phyloP scores from a whole-genome alignment of 2,797 vertebrate genomes.

The Sternarchorhynchus goeldii region DNA sequence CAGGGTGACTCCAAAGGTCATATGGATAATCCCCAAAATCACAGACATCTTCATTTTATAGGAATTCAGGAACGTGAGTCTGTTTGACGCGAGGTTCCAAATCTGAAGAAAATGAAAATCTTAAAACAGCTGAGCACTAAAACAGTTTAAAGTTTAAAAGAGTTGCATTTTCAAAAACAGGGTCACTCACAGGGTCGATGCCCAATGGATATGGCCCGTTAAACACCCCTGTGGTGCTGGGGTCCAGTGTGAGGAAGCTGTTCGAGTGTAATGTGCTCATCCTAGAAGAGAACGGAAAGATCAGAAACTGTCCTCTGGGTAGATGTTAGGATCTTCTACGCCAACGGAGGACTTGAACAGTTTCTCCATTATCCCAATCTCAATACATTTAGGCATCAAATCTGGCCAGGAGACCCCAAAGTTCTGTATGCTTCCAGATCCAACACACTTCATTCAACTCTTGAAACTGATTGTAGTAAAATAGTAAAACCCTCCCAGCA shows the following conservation, averaged over 20 bases:
- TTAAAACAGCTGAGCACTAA: background rate
- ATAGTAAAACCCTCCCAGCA: too few relatives aligned
- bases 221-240: constrained; percentile 86
- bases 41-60: constrained; percentile 99
- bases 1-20: constrained; percentile 90
- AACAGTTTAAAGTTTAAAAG: too few relatives aligned
- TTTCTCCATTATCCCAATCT: too few relatives aligned
- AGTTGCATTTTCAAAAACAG: background rate
- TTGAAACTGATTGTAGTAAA: too few relatives aligned
- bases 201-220: constrained; percentile 90
- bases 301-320: too few relatives aligned
- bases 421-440: too few relatives aligned
- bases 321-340: too few relatives aligned
- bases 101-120: constrained; percentile 75
- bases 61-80: constrained; percentile 94
- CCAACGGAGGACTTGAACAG: too few relatives aligned
- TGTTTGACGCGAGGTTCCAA: constrained; percentile 94
- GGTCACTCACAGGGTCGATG: constrained; percentile 90
- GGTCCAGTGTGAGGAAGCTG: constrained; percentile 80
- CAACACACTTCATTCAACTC: too few relatives aligned
- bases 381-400: too few relatives aligned
- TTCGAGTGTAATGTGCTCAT: constrained; percentile 20
- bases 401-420: too few relatives aligned
- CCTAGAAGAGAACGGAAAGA: constrained; percentile 50
- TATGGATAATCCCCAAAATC: constrained; percentile 91